Percentiles rank a stretch among this genome's conserved stretches.
These are phyloP conservation scores for Leucophenga varia DNA, from an alignment of 1,140 invertebrate species.

Conservation along the genomic window DNA sequence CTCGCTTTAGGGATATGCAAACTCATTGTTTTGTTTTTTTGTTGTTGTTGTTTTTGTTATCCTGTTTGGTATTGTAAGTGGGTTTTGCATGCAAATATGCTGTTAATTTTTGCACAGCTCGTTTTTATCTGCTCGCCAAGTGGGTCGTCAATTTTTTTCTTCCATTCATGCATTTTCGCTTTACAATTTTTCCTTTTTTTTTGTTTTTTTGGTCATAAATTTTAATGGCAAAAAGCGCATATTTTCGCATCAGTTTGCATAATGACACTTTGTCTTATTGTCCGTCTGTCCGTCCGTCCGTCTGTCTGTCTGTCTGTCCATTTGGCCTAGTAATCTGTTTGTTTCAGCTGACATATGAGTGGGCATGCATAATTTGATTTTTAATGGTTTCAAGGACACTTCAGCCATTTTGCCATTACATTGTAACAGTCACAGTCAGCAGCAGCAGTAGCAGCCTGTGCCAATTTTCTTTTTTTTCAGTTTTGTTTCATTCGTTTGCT, in stretches of 20 bases:
- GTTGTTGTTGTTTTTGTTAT: neutral
- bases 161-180: too few species aligned
- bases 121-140: slow-evolving; percentile 10
- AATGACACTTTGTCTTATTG: slow-evolving; percentile 13
- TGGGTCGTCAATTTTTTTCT: too few species aligned
- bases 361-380: slow-evolving; percentile 48
- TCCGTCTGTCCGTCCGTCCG: neutral
- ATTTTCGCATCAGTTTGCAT: slow-evolving; percentile 24
- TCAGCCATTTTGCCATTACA: neutral
- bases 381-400: slow-evolving; percentile 43
- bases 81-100: slow-evolving; percentile 1
- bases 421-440: neutral
- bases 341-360: slow-evolving; percentile 39
- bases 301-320: too few species aligned
- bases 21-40: neutral
- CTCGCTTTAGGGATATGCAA: too few species aligned
- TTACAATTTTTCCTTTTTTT: too few species aligned
- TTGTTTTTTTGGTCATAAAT: slow-evolving; percentile 31
- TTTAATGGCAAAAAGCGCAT: slow-evolving; percentile 45
- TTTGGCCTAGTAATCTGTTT: too few species aligned
- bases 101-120: slow-evolving; percentile 24
- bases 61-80: neutral
- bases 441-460: neutral
- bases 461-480: slow-evolving; percentile 4
- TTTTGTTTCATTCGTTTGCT: neutral